Evolutionary conservation across 2,113 vertebrate genomes (phyloP).

Genomic region (Brachirus orientalis): DNA sequence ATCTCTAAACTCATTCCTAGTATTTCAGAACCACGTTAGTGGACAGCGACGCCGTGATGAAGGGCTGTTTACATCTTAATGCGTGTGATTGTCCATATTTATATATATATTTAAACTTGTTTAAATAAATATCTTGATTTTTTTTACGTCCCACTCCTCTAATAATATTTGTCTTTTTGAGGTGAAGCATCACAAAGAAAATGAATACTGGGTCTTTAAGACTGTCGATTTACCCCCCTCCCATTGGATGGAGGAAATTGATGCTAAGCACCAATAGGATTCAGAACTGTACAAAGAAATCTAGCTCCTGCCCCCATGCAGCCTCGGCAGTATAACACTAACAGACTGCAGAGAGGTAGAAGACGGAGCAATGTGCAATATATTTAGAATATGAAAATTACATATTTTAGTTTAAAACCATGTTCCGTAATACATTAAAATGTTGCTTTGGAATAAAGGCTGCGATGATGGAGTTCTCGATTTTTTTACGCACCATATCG

Average conservation of each 20-base stretch:
- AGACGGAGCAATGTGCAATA: constrained; percentile 21
- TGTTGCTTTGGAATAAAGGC: background rate
- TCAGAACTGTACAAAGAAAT: constrained; percentile 77
- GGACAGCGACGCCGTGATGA: constrained; percentile 16
- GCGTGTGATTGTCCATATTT: no score
- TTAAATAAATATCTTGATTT: background rate
- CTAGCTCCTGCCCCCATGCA: constrained; percentile 79
- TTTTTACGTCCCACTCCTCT: background rate
- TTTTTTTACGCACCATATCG: background rate
- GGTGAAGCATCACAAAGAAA: background rate
- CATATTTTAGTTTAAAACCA: background rate
- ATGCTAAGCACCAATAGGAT: constrained; percentile 77
- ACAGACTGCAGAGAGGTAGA: constrained; percentile 48
- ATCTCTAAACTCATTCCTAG: no score
- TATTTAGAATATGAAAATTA: background rate
- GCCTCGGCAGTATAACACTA: constrained; percentile 57
- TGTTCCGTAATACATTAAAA: background rate
- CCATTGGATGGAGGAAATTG: constrained; percentile 71
- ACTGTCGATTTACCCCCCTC: background rate
- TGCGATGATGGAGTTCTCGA: constrained; percentile 2
- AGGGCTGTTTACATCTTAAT: no score
- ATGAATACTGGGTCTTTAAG: constrained; percentile 32
- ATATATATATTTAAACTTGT: no score
- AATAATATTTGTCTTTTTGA: accelerated
- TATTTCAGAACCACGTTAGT: constrained; percentile 22